These are phyloP conservation scores for Galeopterus variegatus DNA, from an alignment of 2,113 vertebrate species.

Conservation along the genomic window DNA sequence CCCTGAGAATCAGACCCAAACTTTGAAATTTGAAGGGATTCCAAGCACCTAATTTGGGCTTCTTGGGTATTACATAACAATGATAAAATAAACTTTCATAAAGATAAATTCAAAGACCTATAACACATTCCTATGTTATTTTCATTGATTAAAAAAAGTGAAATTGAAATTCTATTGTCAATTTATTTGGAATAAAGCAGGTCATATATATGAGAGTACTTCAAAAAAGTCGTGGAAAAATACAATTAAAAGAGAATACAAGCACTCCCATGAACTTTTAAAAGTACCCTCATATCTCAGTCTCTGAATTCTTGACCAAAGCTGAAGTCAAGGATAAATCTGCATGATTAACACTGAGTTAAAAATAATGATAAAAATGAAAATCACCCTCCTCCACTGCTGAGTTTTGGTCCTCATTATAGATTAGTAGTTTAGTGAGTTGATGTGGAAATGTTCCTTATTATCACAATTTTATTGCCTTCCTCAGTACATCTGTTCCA, in stretches of 20 bases:
- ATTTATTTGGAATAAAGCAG: background rate
- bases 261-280: too few relatives aligned
- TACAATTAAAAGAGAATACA: too few relatives aligned
- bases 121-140: background rate
- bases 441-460: conserved; percentile 91
- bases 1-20: background rate
- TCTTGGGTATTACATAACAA: background rate
- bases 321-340: conserved; percentile 70
- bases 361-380: conserved; percentile 84
- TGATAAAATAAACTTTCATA: conserved; percentile 18
- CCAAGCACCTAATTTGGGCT: background rate
- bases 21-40: background rate
- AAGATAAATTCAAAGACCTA: conserved; percentile 20
- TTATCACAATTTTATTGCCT: conserved; percentile 92
- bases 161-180: conserved; percentile 45
- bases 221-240: too few relatives aligned
- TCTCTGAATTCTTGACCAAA: conserved; percentile 74
- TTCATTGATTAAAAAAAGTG: background rate
- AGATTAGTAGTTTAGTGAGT: conserved; percentile 89
- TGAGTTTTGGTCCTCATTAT: conserved; percentile 87
- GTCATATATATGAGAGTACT: background rate
- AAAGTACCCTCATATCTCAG: background rate
- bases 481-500: conserved; percentile 91
- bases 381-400: conserved; percentile 77
- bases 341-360: conserved; percentile 37